phyloP scores from a whole-genome alignment of 2,888 invertebrate genomes.

The Conistra vaccinii region DNA sequence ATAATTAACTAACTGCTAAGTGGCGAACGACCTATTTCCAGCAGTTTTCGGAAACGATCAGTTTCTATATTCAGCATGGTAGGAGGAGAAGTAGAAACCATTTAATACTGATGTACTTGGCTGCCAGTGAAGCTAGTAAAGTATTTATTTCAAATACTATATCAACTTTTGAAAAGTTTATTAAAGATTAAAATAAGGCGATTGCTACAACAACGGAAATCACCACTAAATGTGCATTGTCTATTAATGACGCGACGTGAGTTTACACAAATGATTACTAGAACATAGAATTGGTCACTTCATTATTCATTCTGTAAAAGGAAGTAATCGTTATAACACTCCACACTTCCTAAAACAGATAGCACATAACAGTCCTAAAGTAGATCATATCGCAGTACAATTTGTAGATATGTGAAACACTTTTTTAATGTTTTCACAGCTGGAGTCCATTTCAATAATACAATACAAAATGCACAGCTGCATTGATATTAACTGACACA shows the following conservation, averaged over 20 bases:
- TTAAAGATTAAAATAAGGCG: conserved; percentile 14
- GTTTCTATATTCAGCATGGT: conserved; percentile 31
- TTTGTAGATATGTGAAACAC: conserved; percentile 9
- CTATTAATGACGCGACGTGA: neutral
- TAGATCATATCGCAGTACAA: conserved; percentile 11
- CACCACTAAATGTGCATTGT: neutral
- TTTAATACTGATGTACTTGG: neutral
- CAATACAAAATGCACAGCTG: conserved; percentile 12
- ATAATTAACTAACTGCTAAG: conserved; percentile 59
- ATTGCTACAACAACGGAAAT: conserved; percentile 15
- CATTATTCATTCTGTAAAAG: conserved; percentile 14
- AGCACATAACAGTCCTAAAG: conserved; percentile 2
- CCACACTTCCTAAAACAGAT: conserved; percentile 15
- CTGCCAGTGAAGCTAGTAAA: neutral
- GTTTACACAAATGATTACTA: conserved; percentile 33
- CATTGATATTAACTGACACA: conserved; percentile 22
- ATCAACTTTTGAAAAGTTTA: neutral
- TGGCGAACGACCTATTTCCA: conserved; percentile 50
- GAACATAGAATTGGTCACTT: conserved; percentile 14
- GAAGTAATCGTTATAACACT: conserved; percentile 9
- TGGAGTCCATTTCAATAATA: conserved; percentile 21
- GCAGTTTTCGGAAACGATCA: conserved; percentile 47
- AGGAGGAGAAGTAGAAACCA: conserved; percentile 12
- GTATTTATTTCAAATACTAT: neutral
- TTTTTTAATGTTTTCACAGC: conserved; percentile 47